Base-by-base conservation (phyloP, 2,113 vertebrate species). In the Maylandia zebra region DNA sequence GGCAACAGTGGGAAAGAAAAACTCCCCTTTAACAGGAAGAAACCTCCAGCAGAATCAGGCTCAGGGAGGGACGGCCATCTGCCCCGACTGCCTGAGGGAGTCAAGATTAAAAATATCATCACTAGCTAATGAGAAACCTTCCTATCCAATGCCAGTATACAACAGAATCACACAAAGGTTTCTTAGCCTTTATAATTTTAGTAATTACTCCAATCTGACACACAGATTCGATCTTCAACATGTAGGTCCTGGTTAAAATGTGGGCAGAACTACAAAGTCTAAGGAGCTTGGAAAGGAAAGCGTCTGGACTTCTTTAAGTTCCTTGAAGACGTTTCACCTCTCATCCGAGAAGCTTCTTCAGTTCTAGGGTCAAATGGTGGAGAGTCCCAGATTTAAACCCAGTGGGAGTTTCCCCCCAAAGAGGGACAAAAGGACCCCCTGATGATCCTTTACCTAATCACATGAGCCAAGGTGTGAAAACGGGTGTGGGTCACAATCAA, bases 371-470 rank as follows among this genome's bases (percentile, higher is more conserved):
- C 14, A 59, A 10, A 59, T 32, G 56, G 22, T 22, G 22, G 22
- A 22, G 22, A 2, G 27, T 30, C 27, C 27, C 27, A 59, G 56
- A 59, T 16, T 9, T 59, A 57, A 56, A 3, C 22, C 22, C 1
- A 5, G 55, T 2, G 22, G 22, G 12, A 14, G 55, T 56, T 0
- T 56, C 22, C 6, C 53, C 22, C 22, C 22, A 56, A 1, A 1
- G 22, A 24, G 53, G 22, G 22, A 56, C 53, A 56, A 24, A 55
- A 24, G n/a, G 10, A 55, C 53, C 53, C 16, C 6, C n/a, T 13
- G 6, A 55, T 55, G n/a, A 56, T 13, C 53, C 10, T 55, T 0
- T 55, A 55, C 10, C 52, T 1, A 55, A 24, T 55, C 10, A 7
- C 53, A 7, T 56, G 53, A 56, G 53, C 1, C 53, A 56, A 56